Conservation (phyloP, 1,140 invertebrate genomes). For the Aplysia californica region DNA sequence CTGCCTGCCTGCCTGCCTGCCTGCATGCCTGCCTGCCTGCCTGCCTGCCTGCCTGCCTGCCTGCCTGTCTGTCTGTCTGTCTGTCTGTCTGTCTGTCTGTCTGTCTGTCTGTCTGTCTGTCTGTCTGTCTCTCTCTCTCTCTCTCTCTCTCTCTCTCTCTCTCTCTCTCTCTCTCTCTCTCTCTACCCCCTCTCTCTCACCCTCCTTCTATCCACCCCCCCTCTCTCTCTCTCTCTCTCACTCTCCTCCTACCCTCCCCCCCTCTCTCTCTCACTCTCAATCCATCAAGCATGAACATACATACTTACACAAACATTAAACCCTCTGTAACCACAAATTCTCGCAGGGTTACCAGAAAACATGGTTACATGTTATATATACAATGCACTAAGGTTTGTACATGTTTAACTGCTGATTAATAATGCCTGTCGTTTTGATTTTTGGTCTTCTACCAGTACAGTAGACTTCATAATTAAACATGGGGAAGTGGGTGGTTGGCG, state of each 20-base stretch:
- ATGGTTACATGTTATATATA: not conserved
- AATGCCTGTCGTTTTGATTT: too few relatives aligned
- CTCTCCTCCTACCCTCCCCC: not conserved
- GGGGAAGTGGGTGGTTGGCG: too few relatives aligned
- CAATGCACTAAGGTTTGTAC: too few relatives aligned
- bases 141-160: not conserved
- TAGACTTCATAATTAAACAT: too few relatives aligned
- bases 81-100: slow-evolving; percentile 14
- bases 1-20: too few relatives aligned
- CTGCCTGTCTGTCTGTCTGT: too few relatives aligned
- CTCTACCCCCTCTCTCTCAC: not conserved
- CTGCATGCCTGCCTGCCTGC: too few relatives aligned
- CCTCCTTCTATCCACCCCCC: not conserved
- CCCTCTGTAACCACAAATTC: not conserved
- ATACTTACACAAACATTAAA: too few relatives aligned
- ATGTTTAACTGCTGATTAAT: too few relatives aligned
- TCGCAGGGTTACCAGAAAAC: not conserved
- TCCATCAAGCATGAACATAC: not conserved
- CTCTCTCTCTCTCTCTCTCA: not conserved
- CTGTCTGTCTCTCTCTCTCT: slow-evolving; percentile 10
- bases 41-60: slow-evolving; percentile 17
- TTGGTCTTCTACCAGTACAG: too few relatives aligned
- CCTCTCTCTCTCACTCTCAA: not conserved
- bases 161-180: not conserved
- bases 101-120: slow-evolving; percentile 9